These are phyloP conservation scores for Brachionus paranguensis DNA, from an alignment of 1,140 invertebrate species.

Conservation along the genomic window DNA sequence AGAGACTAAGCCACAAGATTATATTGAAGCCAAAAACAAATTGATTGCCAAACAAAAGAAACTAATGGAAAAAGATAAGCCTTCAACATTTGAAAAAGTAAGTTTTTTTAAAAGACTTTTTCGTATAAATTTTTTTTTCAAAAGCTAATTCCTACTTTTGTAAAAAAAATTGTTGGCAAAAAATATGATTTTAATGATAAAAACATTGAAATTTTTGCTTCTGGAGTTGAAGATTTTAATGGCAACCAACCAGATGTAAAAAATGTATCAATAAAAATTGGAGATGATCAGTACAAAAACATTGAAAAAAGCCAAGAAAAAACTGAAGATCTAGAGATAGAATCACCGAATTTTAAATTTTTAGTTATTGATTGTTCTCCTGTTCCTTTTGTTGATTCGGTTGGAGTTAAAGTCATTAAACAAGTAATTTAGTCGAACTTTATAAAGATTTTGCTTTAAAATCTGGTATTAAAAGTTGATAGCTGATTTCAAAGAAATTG, in stretches of 20 bases:
- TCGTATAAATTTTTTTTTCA: neutral
- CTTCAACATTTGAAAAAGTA: neutral
- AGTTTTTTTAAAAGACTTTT: neutral
- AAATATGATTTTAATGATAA: neutral
- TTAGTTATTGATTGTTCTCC: neutral
- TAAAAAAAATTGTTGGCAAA: neutral
- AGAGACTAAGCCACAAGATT: neutral
- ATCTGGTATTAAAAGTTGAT: neutral
- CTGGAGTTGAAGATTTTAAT: neutral
- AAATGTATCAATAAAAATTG: neutral
- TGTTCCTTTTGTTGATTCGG: constrained; percentile 18
- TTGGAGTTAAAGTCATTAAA: constrained; percentile 19
- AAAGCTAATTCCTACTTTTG: neutral
- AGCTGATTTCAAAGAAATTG: neutral
- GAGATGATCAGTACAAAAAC: neutral
- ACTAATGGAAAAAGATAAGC: neutral
- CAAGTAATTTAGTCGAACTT: neutral
- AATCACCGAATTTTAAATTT: neutral
- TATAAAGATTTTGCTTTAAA: neutral
- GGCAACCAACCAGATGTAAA: neutral
- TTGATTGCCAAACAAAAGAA: neutral
- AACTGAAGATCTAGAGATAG: neutral
- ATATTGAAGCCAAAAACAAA: neutral
- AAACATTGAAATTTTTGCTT: neutral
- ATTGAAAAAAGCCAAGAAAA: neutral